Evolutionary conservation across 2,888 invertebrate genomes (phyloP).

Genomic region (Ditylenchus weischeri): DNA sequence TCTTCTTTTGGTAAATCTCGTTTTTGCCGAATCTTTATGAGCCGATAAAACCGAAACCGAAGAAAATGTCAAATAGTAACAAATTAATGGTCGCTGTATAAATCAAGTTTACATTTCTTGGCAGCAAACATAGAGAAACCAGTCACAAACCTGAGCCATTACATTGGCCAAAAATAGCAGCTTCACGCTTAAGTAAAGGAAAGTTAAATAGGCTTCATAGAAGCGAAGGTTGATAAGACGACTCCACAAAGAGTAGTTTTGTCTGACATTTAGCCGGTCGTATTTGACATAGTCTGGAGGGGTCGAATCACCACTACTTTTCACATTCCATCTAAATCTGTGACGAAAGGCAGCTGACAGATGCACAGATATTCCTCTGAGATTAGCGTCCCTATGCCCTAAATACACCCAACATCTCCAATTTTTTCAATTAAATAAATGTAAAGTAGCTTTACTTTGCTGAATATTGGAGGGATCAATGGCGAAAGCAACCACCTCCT

Average conservation of each 20-base stretch:
- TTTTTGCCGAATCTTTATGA: too few species aligned
- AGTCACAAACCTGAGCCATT: slow-evolving; percentile 38
- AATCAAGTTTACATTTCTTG: too few species aligned
- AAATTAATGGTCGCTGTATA: too few species aligned
- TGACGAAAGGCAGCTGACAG: slow-evolving; percentile 14
- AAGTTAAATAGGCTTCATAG: slow-evolving; percentile 54
- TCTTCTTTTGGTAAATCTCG: too few species aligned
- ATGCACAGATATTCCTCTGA: slow-evolving; percentile 23
- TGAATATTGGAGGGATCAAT: slow-evolving; percentile 52
- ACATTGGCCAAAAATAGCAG: slow-evolving; percentile 53
- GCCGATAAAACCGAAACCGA: too few species aligned
- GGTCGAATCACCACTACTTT: neutral
- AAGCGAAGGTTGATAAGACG: slow-evolving; percentile 44
- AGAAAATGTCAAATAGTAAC: too few species aligned
- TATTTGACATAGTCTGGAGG: slow-evolving; percentile 8
- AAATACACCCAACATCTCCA: neutral
- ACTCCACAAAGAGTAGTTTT: neutral
- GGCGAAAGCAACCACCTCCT: slow-evolving; percentile 56
- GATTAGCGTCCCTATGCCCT: slow-evolving; percentile 27
- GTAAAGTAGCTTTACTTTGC: slow-evolving; percentile 27
- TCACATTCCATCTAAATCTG: slow-evolving; percentile 4
- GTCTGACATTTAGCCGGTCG: neutral
- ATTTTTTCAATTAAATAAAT: neutral
- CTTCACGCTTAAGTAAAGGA: slow-evolving; percentile 52
- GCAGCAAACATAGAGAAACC: too few species aligned